A percentile compares a stretch with the other conserved stretches of the same genome.
Evolutionary conservation across 2,797 vertebrate genomes (phyloP).

Genomic region (Lithobates pipiens): DNA sequence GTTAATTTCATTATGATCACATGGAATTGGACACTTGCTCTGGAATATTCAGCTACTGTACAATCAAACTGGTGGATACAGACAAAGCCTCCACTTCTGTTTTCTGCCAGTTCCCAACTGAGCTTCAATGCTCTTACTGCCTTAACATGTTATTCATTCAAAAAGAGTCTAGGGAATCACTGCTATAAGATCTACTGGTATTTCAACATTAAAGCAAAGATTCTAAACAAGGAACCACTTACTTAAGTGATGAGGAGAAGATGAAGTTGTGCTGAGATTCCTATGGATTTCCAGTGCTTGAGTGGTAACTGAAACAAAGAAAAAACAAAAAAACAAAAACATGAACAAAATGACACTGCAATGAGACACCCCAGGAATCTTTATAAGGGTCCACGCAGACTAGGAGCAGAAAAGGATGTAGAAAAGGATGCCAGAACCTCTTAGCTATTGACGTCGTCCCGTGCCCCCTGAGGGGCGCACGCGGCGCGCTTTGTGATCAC

Average conservation of each 20-base stretch:
- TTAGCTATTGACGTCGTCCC: too few relatives aligned
- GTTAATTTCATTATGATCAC: too few relatives aligned
- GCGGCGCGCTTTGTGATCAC: too few relatives aligned
- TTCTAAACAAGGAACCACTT: slow-evolving; percentile 56
- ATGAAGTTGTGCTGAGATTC: slow-evolving; percentile 68
- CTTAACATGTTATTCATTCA: too few relatives aligned
- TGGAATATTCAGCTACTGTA: not conserved
- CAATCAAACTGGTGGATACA: not conserved
- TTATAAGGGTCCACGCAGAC: too few relatives aligned
- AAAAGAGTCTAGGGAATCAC: not conserved
- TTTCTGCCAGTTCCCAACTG: not conserved
- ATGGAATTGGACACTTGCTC: too few relatives aligned
- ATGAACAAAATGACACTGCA: not conserved
- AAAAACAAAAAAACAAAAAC: not conserved
- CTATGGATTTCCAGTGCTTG: slow-evolving; percentile 64
- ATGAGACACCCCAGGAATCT: too few relatives aligned
- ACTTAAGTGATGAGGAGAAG: slow-evolving; percentile 67
- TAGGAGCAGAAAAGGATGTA: too few relatives aligned
- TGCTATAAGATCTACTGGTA: not conserved
- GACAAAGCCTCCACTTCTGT: not conserved
- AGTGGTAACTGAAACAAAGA: slow-evolving; percentile 36
- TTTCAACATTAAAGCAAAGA: not conserved
- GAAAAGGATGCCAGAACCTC: too few relatives aligned
- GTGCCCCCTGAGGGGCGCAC: too few relatives aligned
- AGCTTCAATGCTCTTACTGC: not conserved